Base-by-base conservation (phyloP, 2,113 vertebrate genomes). In the Emberiza fucata region DNA sequence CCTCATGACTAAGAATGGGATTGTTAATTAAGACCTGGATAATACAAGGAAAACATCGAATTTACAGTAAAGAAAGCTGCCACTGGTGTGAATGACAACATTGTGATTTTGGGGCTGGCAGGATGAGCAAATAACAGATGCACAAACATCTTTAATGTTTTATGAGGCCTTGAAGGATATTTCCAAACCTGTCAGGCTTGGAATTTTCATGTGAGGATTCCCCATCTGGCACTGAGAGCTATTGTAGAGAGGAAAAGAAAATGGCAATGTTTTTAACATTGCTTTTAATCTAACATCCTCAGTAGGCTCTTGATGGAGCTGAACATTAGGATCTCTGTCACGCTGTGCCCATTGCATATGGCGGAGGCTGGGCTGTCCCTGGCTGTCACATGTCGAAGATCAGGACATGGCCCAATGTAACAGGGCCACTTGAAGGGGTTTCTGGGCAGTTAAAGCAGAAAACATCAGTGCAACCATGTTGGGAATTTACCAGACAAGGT, bases 61-160 rank as follows among this genome's bases (percentile, higher is more conserved):
- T 45, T 28, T 3, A 1, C 68, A 39, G 35, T 47, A 66, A 54
- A 64, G 80, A 78, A 78, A 90, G 42, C 64, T 94, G 68, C 76
- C 17, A 21, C 39, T 61, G 53, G 50, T 53, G 42, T 31, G 71
- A 77, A 35, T 92, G 86, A 92, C 59, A 86, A 80, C 77, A 80
- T 42, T 63, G 56, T 68, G 80, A 75, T 86, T 56, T 71, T 86
- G 69, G 87, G 68, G 47, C 60, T 91, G 94, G 80, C 79, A 88
- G 33, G 47, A 63, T 6, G 56, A 96, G 92, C 82, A 90, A 88
- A 60, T 84, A 93, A 90, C 88, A 96, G 92, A 94, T 95, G 92
- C 37, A 83, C 56, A 95, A 94, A 94, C 5, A 40, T 92, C 88
- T 94, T 96, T 88, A 95, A 88, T 90, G 60, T 93, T 94, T 92